Evolutionary conservation across 1,140 invertebrate species (phyloP), one percentile per base, ranked within the genome.

Genomic region (Heliconius nattereri): DNA sequence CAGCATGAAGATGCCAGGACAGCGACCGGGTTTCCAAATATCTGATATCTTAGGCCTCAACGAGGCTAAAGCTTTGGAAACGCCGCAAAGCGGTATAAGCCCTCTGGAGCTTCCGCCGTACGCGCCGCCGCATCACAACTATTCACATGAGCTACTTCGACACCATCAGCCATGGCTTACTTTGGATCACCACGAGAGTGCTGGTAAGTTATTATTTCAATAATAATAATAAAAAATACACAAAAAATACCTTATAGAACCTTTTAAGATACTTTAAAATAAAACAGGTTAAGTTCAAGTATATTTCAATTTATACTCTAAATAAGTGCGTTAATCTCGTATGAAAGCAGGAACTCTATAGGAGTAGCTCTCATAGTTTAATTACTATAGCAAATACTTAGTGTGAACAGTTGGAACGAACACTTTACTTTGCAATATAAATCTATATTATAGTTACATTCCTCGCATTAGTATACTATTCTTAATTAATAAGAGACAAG

Each of bases 11-110:
- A 95, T 96, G 91, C 95, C 96, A 0, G 95, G 95, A 37, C 95
- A 96, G 82, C 90, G 96, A 57, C 95, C 95, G 0, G 96, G 97
- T 52, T 97, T 97, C 85, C 96, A 97, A 86, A 97, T 97, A 84
- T 96, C 96, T 75, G 97, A 97, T 86, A 97, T 97, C 83, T 90
- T 97, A 70, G 96, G 97, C 35, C 89, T 97, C 75, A 94, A 94
- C 75, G 94, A 95, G 75, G 91, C 92, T 3, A 93, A 94, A 79
- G 89, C 87, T 11, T 35, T 91, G 78, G 91, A 92, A 82, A 80
- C 89, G 5, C 86, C 85, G 26, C 87, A 85, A 77, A 83, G 82
- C 7, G 52, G 82, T 7, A 82, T 88, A 3, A 86, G 83, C 29
- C 83, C 89, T 0, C 71, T 92, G 76, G 92, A 92, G 13, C 76